Evolutionary conservation across 2,888 invertebrate genomes (phyloP), one percentile per base, ranked within the genome.

Genomic region (Acrobasis consociella): DNA sequence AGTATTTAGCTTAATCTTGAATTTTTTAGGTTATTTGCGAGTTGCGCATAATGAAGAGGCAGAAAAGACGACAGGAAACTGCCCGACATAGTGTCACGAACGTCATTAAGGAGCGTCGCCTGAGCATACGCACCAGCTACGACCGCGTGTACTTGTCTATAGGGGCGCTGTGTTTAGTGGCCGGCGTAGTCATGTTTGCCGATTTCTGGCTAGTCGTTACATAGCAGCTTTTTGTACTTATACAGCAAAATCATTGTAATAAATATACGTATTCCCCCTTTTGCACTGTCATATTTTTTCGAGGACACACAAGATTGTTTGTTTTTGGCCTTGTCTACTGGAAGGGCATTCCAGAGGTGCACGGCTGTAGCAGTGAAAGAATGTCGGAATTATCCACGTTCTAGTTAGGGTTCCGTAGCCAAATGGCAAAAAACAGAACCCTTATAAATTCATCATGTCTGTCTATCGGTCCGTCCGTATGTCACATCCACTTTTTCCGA

Each of bases 121-220:
- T 46, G n/a, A n/a, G n/a, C n/a, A n/a, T 10, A 10, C 46, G 13
- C 7, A 46, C 46, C 39, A 17, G n/a, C 0, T 76, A 71, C 46
- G 78, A 83, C 58, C 73, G 67, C 64, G 65, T 72, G 2, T 83
- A 83, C 59, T 72, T 80, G 38, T 64, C 62, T 1, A 83, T 83
- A 50, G 83, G 82, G 1, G 22, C 77, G 1, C 64, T 81, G 5
- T 67, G 70, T 16, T 38, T 78, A 0, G 5, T 73, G 8, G 80
- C 83, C 1, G 73, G 73, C 5, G 3, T 73, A 8, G 56, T 78
- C 1, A 74, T 74, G 38, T 60, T 77, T n/a, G 61, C 67, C 3
- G 80, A 83, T 60, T 74, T 83, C 49, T 55, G 39, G 16, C 11
- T 55, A 1, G 15, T 16, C 15, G 10, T 55, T 39, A 16, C 15